Percentiles rank a stretch among this genome's conserved stretches.
Evolutionary conservation across 1,140 invertebrate species (phyloP).

Genomic region (Vanessa tameamea): DNA sequence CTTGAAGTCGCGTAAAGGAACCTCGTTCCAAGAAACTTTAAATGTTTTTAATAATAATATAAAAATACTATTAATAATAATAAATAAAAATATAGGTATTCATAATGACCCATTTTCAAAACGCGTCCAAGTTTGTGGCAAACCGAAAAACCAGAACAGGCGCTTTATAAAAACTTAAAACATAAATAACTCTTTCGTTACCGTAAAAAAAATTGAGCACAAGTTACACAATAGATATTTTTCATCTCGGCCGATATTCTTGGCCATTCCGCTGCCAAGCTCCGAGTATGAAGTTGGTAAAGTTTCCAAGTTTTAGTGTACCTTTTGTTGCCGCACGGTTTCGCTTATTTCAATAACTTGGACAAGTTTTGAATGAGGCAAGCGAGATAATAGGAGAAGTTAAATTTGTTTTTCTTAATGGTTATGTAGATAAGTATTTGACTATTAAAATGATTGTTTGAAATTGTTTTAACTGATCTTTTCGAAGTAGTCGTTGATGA

Average conservation of each 20-base stretch:
- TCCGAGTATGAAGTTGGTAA: constrained; percentile 2
- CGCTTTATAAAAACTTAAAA: not conserved
- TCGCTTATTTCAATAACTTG: not conserved
- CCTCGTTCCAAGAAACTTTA: too few relatives aligned
- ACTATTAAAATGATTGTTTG: not conserved
- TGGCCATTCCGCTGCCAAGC: constrained; percentile 1
- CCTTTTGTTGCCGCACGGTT: not conserved
- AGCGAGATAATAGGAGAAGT: not conserved
- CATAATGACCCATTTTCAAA: too few relatives aligned
- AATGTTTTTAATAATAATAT: too few relatives aligned
- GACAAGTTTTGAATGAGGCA: not conserved
- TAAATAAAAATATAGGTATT: too few relatives aligned
- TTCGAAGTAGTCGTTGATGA: not conserved
- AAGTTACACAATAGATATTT: constrained; percentile 1
- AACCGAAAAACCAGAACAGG: not conserved
- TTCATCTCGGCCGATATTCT: not conserved
- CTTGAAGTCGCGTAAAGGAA: too few relatives aligned
- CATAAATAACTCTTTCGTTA: not conserved
- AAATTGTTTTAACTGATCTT: not conserved
- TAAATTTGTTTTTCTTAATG: constrained; percentile 1
- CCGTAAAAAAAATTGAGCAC: not conserved
- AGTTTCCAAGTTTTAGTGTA: not conserved
- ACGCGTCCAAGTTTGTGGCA: too few relatives aligned
- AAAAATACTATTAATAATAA: too few relatives aligned
- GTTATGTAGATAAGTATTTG: not conserved